Evolutionary conservation across 2,797 vertebrate genomes (phyloP), one percentile per base, ranked within the genome.

Genomic region (Eleutherodactylus coqui): DNA sequence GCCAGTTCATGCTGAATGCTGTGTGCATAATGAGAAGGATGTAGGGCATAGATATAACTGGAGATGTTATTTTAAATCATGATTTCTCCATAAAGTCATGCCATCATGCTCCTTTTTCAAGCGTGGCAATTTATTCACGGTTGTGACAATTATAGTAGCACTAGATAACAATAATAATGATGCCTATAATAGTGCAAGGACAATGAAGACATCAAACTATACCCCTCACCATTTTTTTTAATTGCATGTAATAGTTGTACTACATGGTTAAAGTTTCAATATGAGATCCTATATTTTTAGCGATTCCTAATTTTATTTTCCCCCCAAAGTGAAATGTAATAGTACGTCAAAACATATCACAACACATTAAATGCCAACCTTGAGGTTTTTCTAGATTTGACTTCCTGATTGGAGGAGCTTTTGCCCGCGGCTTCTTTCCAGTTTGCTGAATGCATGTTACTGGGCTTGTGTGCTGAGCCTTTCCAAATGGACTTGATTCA

Each of bases 361-460:
- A 69, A 60, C 14, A 41, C 38, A 45, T 51, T 60, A 88, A 84
- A 2, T 62, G 87, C 89, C 92, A 94, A 95, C 96, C 96, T 96
- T 95, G 95, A 91, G 96, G 95, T 93, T 96, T 97, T 94, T 95
- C 94, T 88, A 94, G 88, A 72, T 89, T 90, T 78, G 92, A 91
- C 58, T 91, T 93, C 91, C 93, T 93, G 90, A 92, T 88, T 67
- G 92, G 90, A 29, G 92, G 84, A 90, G 92, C 79, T 86, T 92
- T 92, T 89, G 92, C 93, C 87, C 92, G 93, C 88, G 90, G 92
- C 83, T 93, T 95, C 87, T 93, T 94, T 92, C 93, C 90, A 88
- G 91, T 38, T 85, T 91, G 91, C 89, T 84, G 94, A 91, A 92
- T 93, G 94, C 95, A 96, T 95, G 90, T 92, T 62, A 89, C 91